Evolutionary conservation across 2,888 invertebrate species (phyloP).

Genomic region (Dasypolia templi): DNA sequence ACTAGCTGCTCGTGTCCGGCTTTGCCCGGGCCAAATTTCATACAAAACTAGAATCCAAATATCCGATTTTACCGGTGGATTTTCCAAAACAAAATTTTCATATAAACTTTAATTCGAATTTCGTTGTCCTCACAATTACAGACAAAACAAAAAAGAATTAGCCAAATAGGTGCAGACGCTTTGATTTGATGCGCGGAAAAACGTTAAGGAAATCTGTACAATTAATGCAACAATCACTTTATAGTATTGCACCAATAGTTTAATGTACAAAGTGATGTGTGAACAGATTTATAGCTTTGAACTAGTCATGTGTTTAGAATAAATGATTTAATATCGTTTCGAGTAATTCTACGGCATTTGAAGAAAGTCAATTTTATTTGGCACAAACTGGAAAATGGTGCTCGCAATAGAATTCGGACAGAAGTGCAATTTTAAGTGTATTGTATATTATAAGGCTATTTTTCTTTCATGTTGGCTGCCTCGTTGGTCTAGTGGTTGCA

Average conservation of each 20-base stretch:
- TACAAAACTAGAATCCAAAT: too few relatives aligned
- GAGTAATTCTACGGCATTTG: not conserved
- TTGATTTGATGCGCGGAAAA: too few relatives aligned
- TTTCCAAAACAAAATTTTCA: too few relatives aligned
- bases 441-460: not conserved
- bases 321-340: constrained; percentile 35
- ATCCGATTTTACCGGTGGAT: too few relatives aligned
- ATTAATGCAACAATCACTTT: constrained; percentile 5
- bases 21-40: too few relatives aligned
- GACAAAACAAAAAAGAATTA: too few relatives aligned
- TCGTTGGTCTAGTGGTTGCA: too few relatives aligned
- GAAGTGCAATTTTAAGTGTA: constrained; percentile 1
- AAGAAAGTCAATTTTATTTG: constrained; percentile 25
- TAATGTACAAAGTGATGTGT: constrained; percentile 10
- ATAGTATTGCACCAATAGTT: constrained; percentile 4
- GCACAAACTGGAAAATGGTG: constrained; percentile 11
- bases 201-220: too few relatives aligned
- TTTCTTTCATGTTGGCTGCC: not conserved
- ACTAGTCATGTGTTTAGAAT: constrained; percentile 27
- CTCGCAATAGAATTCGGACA: not conserved
- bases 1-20: too few relatives aligned
- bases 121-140: too few relatives aligned
- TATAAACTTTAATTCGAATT: too few relatives aligned
- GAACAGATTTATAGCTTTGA: constrained; percentile 26
- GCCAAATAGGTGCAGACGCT: too few relatives aligned